Evolutionary conservation across 2,113 vertebrate species (phyloP).

Genomic region (Echinops telfairi): DNA sequence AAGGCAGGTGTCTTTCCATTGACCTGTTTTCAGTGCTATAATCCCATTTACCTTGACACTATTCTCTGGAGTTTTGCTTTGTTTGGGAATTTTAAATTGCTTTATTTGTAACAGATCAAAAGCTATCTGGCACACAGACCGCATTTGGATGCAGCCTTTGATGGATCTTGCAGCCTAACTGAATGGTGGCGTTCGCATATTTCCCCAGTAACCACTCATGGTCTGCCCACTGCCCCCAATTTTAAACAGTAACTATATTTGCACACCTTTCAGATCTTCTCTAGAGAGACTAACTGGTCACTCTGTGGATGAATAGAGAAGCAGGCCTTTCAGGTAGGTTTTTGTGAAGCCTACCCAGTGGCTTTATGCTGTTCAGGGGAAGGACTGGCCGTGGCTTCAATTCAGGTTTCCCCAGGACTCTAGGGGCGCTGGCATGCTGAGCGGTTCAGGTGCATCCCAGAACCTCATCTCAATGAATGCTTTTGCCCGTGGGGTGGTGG

Average conservation of each 20-base stretch:
- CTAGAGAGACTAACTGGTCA: slow-evolving; percentile 31
- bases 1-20: slow-evolving; percentile 76
- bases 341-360: not conserved
- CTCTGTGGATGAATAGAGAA: slow-evolving; percentile 40
- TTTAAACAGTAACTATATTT: slow-evolving; percentile 10
- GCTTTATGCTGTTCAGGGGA: not conserved
- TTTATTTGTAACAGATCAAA: slow-evolving; percentile 79
- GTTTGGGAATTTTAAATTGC: slow-evolving; percentile 77
- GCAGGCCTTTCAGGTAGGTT: not conserved
- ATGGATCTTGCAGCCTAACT: not conserved
- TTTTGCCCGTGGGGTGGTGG: not conserved
- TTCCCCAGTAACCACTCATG: not conserved
- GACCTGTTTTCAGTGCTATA: slow-evolving; percentile 79
- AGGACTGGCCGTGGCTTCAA: not conserved
- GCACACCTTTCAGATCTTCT: slow-evolving; percentile 4
- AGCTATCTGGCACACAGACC: slow-evolving; percentile 54
- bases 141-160: not conserved
- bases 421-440: not conserved
- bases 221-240: not conserved
- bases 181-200: rapidly evolving
- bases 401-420: not conserved
- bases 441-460: not conserved
- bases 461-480: not conserved
- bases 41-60: slow-evolving; percentile 69
- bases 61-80: slow-evolving; percentile 71